Percentiles rank a stretch among this genome's conserved stretches.
Evolutionary conservation across 2,113 vertebrate genomes (phyloP).

Genomic region (Forbesichthys agassizii): DNA sequence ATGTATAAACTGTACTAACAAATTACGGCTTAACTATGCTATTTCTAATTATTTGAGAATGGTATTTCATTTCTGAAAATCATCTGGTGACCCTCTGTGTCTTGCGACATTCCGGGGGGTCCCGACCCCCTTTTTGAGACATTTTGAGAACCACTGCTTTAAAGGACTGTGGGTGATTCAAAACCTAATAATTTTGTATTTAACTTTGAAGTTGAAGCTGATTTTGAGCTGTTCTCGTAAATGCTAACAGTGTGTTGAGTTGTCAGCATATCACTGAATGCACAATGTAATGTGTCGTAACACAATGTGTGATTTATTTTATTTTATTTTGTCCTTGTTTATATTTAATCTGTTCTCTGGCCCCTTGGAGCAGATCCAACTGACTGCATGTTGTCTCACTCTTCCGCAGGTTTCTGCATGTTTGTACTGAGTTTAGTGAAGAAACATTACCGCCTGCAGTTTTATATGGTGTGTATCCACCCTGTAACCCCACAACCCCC

Average conservation of each 20-base stretch:
- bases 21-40: no score
- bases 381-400: conserved; percentile 79
- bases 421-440: conserved; percentile 99
- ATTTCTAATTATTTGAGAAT: no score
- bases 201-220: not conserved
- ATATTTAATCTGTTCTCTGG: conserved; percentile 5
- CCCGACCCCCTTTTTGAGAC: no score
- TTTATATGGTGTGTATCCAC: conserved; percentile 97
- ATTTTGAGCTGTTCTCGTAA: not conserved
- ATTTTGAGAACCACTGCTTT: no score
- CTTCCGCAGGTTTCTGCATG: conserved; percentile 98
- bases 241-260: not conserved
- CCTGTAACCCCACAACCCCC: conserved; percentile 46
- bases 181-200: no score
- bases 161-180: no score
- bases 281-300: not conserved
- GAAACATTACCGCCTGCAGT: conserved; percentile 98
- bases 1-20: no score
- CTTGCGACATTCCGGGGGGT: no score
- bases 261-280: not conserved
- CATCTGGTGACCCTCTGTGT: no score
- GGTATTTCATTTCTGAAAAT: no score
- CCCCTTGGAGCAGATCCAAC: conserved; percentile 20
- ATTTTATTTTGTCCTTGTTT: not conserved
- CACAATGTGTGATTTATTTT: not conserved